Evolutionary conservation across 2,113 vertebrate genomes (phyloP), one percentile per base, ranked within the genome.

Genomic region (Pseudorhombus dupliciocellatus): DNA sequence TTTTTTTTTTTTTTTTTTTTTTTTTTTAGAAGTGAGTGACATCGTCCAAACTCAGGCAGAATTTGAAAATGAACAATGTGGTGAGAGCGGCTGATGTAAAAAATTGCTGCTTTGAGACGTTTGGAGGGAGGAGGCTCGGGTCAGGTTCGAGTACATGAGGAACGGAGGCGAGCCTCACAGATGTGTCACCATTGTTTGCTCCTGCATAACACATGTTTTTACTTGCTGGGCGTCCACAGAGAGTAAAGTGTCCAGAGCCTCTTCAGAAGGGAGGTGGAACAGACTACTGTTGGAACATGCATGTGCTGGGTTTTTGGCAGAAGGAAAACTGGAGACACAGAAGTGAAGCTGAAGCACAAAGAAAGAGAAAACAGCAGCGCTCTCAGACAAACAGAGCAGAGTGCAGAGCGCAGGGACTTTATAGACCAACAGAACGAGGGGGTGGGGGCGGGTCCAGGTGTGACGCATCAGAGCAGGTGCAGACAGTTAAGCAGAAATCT

Each of bases 61-160:
- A 44, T 62, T 62, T 63, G 65, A 26, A 72, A 84, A 21, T 14
- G 28, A 83, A 64, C 55, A 56, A 58, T 74, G 61, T 56, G 61
- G 68, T 50, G 46, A 64, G 40, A 55, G 48, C 42, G 73, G 66
- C 22, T 34, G 40, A 76, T 64, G 44, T 75, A 77, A 53, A 25
- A 70, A 84, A 56, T 60, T 26, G 25, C 80, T 78, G 70, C 85
- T 78, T 73, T 69, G 44, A 86, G 71, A 75, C 24, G 54, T 64
- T 90, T 85, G 64, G 44, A 75, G 75, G 77, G 31, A 34, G 67
- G 53, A 62, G 20, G 56, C 34, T 66, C n/a, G 46, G 18, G 7
- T 48, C 7, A n/a, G 61, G 69, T 64, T 76, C 60, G 31, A 26
- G 10, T 65, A 73, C 52, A 68, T 60, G 62, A 79, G 77, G 82